Conservation (phyloP, 2,797 vertebrate species). For the Pygocentrus nattereri region DNA sequence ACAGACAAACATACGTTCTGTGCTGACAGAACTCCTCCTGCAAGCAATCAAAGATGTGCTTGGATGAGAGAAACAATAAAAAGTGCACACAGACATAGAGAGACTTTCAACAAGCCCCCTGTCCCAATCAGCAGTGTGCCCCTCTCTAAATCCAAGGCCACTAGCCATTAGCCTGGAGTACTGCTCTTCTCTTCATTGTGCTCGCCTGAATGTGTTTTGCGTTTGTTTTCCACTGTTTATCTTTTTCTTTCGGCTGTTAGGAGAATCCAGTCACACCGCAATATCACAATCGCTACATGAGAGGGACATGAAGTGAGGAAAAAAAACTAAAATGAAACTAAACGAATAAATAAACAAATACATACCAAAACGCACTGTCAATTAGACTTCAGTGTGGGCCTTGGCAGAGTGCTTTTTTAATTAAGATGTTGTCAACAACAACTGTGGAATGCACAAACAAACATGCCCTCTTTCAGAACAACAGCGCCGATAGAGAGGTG, state of each 20-base stretch:
- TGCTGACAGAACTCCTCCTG: background rate
- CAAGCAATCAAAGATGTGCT: background rate
- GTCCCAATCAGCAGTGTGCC: constrained; percentile 31
- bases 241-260: constrained; percentile 13
- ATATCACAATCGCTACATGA: background rate
- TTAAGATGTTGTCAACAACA: constrained; percentile 30
- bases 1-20: background rate
- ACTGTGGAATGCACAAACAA: background rate
- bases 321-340: too few relatives aligned
- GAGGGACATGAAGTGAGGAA: background rate
- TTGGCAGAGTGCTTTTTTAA: constrained; percentile 1
- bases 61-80: background rate
- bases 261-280: background rate
- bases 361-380: background rate
- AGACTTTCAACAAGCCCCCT: constrained; percentile 8
- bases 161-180: constrained; percentile 40
- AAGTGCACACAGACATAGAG: background rate
- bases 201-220: constrained; percentile 27
- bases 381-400: background rate
- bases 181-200: constrained; percentile 34
- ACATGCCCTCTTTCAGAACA: background rate
- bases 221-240: constrained; percentile 28
- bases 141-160: constrained; percentile 50
- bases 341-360: background rate
- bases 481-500: constrained; percentile 63